Conservation (phyloP, 2,888 invertebrate genomes). For the Anorthoa munda region DNA sequence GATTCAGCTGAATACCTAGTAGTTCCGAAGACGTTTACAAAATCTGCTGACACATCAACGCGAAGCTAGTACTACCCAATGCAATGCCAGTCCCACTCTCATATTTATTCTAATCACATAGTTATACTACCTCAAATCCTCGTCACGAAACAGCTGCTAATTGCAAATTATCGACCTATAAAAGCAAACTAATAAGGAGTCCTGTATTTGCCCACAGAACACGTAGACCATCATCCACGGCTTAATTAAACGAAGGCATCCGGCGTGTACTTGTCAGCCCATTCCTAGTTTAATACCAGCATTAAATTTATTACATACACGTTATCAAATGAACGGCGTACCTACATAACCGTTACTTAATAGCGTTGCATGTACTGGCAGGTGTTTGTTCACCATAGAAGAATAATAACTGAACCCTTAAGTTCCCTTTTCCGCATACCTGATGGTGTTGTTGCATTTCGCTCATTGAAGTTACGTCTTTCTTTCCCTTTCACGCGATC, state of each 20-base stretch:
- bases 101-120: constrained; percentile 5
- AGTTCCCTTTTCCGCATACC: constrained; percentile 60
- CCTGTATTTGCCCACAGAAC: constrained; percentile 29
- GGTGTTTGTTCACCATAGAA: constrained; percentile 59
- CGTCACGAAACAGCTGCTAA: constrained; percentile 21
- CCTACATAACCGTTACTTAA: constrained; percentile 58
- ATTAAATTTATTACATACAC: constrained; percentile 53
- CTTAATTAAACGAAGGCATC: constrained; percentile 52
- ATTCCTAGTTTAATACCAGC: constrained; percentile 45
- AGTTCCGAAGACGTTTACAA: constrained; percentile 6
- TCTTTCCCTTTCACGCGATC: constrained; percentile 56
- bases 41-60: neutral
- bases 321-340: constrained; percentile 53
- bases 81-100: neutral
- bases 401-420: constrained; percentile 58
- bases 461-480: constrained; percentile 22
- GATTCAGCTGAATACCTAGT: neutral
- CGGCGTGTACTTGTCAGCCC: constrained; percentile 56
- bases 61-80: neutral
- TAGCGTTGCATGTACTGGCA: constrained; percentile 58
- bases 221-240: constrained; percentile 39
- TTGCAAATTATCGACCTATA: constrained; percentile 18
- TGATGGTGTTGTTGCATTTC: constrained; percentile 48
- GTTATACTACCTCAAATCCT: neutral
- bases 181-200: constrained; percentile 22